A percentile compares a stretch with the other conserved stretches of the same genome.
These are phyloP conservation scores for Drosophila littoralis DNA, from an alignment of 1,140 invertebrate genomes.

Conservation along the genomic window DNA sequence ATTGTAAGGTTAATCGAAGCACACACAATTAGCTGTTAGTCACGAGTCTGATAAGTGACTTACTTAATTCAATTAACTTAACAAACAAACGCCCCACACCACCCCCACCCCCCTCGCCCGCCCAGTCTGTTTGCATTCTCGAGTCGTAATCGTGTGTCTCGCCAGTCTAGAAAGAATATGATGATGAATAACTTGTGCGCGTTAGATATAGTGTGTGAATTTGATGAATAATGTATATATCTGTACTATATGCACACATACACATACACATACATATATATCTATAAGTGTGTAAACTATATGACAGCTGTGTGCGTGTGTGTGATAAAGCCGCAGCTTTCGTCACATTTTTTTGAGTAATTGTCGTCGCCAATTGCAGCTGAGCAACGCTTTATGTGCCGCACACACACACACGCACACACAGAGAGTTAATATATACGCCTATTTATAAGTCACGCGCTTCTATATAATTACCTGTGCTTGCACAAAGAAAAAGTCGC, in stretches of 20 bases:
- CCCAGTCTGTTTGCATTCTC: neutral
- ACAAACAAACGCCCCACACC: slow-evolving; percentile 6
- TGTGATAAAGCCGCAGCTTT: slow-evolving; percentile 31
- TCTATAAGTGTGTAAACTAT: neutral
- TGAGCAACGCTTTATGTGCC: slow-evolving; percentile 37
- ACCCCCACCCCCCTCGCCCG: neutral
- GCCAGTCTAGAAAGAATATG: neutral
- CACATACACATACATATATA: neutral
- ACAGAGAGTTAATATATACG: neutral
- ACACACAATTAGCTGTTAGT: slow-evolving; percentile 74
- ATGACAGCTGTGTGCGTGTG: slow-evolving; percentile 1
- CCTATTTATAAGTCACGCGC: slow-evolving; percentile 38
- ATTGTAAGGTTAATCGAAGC: slow-evolving; percentile 77
- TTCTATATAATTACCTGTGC: slow-evolving; percentile 14
- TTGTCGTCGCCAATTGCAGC: slow-evolving; percentile 29
- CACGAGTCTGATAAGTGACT: slow-evolving; percentile 79
- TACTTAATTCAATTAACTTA: slow-evolving; percentile 79
- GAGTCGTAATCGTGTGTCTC: slow-evolving; percentile 20
- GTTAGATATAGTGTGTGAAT: slow-evolving; percentile 32
- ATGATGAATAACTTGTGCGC: slow-evolving; percentile 48
- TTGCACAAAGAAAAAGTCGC: slow-evolving; percentile 12
- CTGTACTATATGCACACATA: slow-evolving; percentile 8
- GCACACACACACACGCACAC: slow-evolving; percentile 9
- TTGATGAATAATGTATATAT: slow-evolving; percentile 37
- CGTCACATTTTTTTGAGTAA: slow-evolving; percentile 44